Percentiles rank a stretch among this genome's conserved stretches.
phyloP scores from a whole-genome alignment of 1,140 invertebrate genomes.

The Brachionus rubens region DNA sequence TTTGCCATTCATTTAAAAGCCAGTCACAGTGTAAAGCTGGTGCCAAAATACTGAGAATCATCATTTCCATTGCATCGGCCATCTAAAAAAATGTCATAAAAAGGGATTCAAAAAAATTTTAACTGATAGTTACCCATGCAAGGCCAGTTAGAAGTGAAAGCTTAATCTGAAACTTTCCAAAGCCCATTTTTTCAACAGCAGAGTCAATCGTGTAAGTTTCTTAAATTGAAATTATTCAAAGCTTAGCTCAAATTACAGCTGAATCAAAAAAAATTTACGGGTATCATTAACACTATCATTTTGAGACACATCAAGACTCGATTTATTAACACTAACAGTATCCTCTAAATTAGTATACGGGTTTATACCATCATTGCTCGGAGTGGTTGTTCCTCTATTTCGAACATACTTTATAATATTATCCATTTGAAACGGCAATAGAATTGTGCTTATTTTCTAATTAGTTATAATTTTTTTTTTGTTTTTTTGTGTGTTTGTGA shows the following conservation, averaged over 20 bases:
- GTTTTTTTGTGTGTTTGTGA: too few species aligned
- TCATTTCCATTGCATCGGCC: conserved; percentile 98
- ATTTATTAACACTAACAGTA: background rate
- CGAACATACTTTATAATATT: conserved; percentile 21
- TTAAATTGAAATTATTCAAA: conserved; percentile 53
- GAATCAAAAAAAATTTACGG: background rate
- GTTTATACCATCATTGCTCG: background rate
- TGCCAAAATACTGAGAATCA: conserved; percentile 85
- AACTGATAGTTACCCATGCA: conserved; percentile 60
- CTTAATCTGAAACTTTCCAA: conserved; percentile 92
- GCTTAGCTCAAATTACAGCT: background rate
- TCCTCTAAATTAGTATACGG: conserved; percentile 4
- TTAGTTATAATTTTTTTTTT: conserved; percentile 19
- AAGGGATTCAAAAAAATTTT: too few species aligned
- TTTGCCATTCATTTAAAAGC: conserved; percentile 77
- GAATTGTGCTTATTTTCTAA: background rate
- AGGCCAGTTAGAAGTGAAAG: conserved; percentile 62
- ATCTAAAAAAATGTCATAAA: conserved; percentile 73
- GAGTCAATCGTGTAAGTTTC: conserved; percentile 91
- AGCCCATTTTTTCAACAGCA: conserved; percentile 88
- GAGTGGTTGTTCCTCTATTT: background rate
- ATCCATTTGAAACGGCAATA: background rate
- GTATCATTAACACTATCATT: background rate
- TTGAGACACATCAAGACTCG: background rate
- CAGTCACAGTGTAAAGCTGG: conserved; percentile 89